Conservation (phyloP, 2,113 vertebrate species). For the Equus przewalskii region DNA sequence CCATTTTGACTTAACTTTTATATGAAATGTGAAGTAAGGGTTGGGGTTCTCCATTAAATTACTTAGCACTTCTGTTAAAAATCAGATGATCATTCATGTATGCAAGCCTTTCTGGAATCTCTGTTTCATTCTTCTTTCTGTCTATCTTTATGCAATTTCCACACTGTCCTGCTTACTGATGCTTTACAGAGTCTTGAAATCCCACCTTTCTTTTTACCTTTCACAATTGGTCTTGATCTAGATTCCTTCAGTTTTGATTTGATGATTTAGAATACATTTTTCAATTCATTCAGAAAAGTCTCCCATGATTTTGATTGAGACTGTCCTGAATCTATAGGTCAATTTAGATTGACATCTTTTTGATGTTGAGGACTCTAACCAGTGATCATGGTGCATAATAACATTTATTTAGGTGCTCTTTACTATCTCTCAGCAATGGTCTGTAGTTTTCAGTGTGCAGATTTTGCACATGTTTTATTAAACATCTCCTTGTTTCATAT, state of each 20-base stretch:
- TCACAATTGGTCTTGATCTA: not conserved
- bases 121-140: not conserved
- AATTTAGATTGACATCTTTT: not conserved
- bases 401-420: too few relatives aligned
- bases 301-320: not conserved
- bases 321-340: not conserved
- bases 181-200: not conserved
- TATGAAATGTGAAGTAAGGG: not conserved
- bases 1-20: too few relatives aligned
- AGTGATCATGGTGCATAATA: too few relatives aligned
- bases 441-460: not conserved
- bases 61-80: not conserved
- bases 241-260: not conserved
- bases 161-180: not conserved
- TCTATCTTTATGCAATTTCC: not conserved
- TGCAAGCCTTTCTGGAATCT: not conserved
- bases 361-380: not conserved
- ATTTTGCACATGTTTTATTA: not conserved
- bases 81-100: not conserved
- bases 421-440: too few relatives aligned
- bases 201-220: not conserved
- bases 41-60: not conserved
- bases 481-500: not conserved
- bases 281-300: not conserved
- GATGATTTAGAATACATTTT: not conserved